These are phyloP conservation scores for Spinus olivaceus DNA, from an alignment of 2,797 vertebrate species.

Conservation along the genomic window DNA sequence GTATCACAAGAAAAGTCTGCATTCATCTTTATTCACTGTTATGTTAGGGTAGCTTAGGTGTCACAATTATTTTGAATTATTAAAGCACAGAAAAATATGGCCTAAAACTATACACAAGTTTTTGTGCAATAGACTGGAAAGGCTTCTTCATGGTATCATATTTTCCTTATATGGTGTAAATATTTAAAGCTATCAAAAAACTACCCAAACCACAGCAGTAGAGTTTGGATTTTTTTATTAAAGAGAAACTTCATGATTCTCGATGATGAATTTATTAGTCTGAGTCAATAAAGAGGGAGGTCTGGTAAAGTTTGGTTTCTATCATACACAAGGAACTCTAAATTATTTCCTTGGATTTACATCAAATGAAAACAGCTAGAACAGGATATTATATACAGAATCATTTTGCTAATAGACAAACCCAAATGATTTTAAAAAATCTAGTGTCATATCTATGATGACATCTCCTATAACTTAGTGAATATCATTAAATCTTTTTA, in stretches of 20 bases:
- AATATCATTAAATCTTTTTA: neutral
- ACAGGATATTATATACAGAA: neutral
- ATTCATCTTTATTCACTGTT: neutral
- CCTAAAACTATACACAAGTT: neutral
- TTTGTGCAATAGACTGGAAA: neutral
- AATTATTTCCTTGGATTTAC: neutral
- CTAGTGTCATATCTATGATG: neutral
- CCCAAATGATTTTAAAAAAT: fast-evolving
- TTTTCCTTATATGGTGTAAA: neutral
- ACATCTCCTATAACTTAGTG: neutral
- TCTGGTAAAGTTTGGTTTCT: neutral
- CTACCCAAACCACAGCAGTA: fast-evolving
- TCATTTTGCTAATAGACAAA: neutral
- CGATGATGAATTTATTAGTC: neutral
- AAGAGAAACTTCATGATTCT: neutral
- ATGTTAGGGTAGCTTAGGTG: neutral
- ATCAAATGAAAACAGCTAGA: neutral
- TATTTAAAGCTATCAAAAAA: neutral
- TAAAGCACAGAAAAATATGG: neutral
- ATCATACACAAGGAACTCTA: neutral
- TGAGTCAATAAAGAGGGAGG: neutral
- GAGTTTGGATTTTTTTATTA: neutral
- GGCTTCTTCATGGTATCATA: neutral
- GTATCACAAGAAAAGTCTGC: neutral
- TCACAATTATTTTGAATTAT: neutral